A percentile compares a stretch with the other conserved stretches of the same genome.
Evolutionary conservation across 2,797 vertebrate genomes (phyloP).

Genomic region (Rousettus madagascariensis): DNA sequence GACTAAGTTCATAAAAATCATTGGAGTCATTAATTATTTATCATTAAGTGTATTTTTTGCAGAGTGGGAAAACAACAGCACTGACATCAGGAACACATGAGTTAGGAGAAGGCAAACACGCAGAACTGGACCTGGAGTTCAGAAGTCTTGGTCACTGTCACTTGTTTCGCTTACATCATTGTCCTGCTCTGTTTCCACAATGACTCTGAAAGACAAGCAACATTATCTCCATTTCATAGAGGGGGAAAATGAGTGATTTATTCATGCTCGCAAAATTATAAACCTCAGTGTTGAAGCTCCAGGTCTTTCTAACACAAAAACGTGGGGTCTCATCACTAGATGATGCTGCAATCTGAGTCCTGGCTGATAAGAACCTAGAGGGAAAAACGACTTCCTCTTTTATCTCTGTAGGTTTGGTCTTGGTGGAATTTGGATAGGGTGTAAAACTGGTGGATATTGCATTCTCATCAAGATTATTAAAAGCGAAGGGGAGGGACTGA

Average conservation of each 20-base stretch:
- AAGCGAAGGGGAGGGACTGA: background rate
- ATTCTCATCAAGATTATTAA: background rate
- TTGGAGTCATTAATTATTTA: background rate
- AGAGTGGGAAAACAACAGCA: background rate
- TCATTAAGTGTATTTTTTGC: background rate
- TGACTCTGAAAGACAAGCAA: background rate
- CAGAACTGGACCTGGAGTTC: background rate
- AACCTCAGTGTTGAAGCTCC: background rate
- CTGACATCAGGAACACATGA: background rate
- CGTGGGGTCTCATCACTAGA: too few relatives aligned
- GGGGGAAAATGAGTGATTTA: background rate
- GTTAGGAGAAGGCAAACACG: background rate
- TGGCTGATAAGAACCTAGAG: background rate
- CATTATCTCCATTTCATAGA: background rate
- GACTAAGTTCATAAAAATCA: background rate
- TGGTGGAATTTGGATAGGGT: background rate
- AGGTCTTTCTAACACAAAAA: background rate
- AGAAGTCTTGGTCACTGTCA: background rate
- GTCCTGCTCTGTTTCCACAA: background rate
- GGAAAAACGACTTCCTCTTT: background rate
- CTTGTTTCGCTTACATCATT: background rate
- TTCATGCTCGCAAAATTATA: background rate
- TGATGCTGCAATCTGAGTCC: background rate
- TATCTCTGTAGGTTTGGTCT: background rate
- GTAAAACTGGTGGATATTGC: background rate